These are phyloP conservation scores for Melanotaenia nigrans DNA, from an alignment of 2,797 vertebrate genomes.

Conservation along the genomic window DNA sequence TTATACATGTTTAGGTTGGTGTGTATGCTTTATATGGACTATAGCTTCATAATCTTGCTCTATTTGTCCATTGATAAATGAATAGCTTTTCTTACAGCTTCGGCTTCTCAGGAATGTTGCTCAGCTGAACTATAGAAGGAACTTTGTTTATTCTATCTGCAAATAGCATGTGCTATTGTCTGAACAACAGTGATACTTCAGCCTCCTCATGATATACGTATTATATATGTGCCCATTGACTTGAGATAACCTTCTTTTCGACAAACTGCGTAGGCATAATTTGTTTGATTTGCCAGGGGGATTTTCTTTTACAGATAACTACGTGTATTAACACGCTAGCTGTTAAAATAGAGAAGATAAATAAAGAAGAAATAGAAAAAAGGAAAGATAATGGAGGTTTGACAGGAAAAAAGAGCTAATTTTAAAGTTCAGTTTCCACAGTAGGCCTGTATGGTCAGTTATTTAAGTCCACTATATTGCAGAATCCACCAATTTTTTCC, in stretches of 20 bases:
- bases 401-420: not conserved
- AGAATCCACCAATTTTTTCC: constrained; percentile 5
- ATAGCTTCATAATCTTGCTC: not conserved
- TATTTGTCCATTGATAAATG: not conserved
- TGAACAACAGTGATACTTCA: constrained; percentile 11
- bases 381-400: not conserved
- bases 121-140: not conserved
- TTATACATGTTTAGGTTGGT: not conserved
- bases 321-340: constrained; percentile 45
- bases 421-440: constrained; percentile 25
- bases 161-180: not conserved
- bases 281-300: constrained; percentile 35
- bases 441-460: constrained; percentile 5
- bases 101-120: not conserved
- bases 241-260: constrained; percentile 32
- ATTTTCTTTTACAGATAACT: constrained; percentile 53
- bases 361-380: not conserved
- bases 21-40: too few species aligned
- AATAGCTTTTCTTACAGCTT: not conserved
- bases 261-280: constrained; percentile 22
- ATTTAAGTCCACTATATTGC: constrained; percentile 43
- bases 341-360: constrained; percentile 14
- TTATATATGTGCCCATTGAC: constrained; percentile 44
- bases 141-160: not conserved
- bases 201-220: constrained; percentile 24